Conservation (phyloP, 2,797 vertebrate species). For the Mionectes olivaceus region DNA sequence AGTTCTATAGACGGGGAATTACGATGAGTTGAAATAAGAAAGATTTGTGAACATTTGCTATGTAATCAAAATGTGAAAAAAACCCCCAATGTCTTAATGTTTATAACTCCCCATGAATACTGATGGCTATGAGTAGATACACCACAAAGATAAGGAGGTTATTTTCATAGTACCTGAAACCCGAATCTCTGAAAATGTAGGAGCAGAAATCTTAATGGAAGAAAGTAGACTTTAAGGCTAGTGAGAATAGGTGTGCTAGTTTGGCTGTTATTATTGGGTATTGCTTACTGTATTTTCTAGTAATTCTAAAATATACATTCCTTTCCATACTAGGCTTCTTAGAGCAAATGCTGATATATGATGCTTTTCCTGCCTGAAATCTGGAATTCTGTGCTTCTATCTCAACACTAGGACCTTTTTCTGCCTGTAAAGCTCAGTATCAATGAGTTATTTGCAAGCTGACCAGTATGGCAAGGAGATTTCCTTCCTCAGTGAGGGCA, state of each 20-base stretch:
- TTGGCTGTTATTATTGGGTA: not conserved
- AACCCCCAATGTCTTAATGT: fast-evolving
- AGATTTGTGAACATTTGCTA: not conserved
- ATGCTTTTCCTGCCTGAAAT: not conserved
- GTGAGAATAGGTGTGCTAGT: not conserved
- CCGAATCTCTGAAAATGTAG: not conserved
- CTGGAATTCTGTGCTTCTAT: not conserved
- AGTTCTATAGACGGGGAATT: not conserved
- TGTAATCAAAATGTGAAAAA: not conserved
- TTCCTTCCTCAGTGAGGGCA: not conserved
- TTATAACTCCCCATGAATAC: not conserved
- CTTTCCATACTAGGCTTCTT: not conserved
- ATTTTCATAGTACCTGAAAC: not conserved
- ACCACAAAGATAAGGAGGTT: not conserved
- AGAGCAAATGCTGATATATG: not conserved
- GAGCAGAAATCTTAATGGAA: not conserved
- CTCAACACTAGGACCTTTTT: not conserved
- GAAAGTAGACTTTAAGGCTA: not conserved
- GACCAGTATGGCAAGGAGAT: not conserved
- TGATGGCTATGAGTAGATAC: not conserved
- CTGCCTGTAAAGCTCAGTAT: not conserved
- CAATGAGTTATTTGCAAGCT: not conserved
- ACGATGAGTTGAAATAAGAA: not conserved
- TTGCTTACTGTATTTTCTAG: not conserved
- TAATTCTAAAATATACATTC: not conserved